These are phyloP conservation scores for Eupleurogrammus muticus DNA, from an alignment of 2,797 vertebrate species.

Conservation along the genomic window DNA sequence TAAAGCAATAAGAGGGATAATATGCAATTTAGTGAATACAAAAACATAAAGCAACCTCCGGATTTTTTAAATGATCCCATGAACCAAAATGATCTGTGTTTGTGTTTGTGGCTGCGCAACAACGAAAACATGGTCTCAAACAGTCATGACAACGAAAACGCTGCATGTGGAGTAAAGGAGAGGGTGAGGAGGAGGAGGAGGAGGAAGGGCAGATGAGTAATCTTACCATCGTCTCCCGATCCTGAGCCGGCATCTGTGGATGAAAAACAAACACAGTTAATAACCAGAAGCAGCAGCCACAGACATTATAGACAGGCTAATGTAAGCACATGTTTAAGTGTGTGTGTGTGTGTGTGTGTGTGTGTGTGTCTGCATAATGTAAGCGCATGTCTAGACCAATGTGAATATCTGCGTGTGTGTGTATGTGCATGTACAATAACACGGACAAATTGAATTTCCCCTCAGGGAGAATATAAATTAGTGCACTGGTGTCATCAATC, in stretches of 20 bases:
- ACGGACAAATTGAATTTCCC: too few species aligned
- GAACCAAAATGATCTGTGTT: not conserved
- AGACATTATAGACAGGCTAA: slow-evolving; percentile 26
- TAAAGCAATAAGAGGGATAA: not conserved
- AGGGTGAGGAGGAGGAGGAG: slow-evolving; percentile 13
- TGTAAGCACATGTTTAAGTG: slow-evolving; percentile 31
- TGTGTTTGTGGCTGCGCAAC: not conserved
- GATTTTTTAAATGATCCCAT: too few species aligned
- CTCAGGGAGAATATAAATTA: too few species aligned
- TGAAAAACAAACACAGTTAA: slow-evolving; percentile 74
- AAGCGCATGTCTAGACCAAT: slow-evolving; percentile 36
- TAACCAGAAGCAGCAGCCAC: slow-evolving; percentile 56
- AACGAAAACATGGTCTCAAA: slow-evolving; percentile 21
- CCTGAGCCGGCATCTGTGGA: slow-evolving; percentile 94
- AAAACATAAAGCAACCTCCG: not conserved
- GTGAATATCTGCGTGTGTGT: slow-evolving; percentile 28
- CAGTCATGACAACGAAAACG: slow-evolving; percentile 27
- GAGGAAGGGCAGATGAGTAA: slow-evolving; percentile 50
- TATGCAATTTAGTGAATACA: not conserved
- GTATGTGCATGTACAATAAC: slow-evolving; percentile 4
- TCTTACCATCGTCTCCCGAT: slow-evolving; percentile 97
- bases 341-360: slow-evolving; percentile 25
- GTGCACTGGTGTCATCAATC: too few species aligned
- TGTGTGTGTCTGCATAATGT: slow-evolving; percentile 14
- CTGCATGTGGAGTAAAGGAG: slow-evolving; percentile 15